phyloP scores from a whole-genome alignment of 2,797 vertebrate genomes.

The Malacoraja senta region DNA sequence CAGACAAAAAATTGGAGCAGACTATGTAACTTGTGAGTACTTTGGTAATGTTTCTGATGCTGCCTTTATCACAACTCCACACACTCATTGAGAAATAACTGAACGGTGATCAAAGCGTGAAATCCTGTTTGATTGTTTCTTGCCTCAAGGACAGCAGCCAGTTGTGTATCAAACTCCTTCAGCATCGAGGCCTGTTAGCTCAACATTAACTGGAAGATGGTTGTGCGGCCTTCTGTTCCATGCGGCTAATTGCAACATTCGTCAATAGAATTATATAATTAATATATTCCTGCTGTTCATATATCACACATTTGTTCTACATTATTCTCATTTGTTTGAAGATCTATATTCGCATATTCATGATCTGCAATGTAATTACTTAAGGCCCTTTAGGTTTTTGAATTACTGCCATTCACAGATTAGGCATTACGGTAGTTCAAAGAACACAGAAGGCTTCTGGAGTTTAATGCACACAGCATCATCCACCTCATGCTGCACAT shows the following conservation, averaged over 20 bases:
- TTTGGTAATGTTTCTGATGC: neutral
- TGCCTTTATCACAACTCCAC: neutral
- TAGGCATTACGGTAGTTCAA: neutral
- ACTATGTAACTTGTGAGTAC: neutral
- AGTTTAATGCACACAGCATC: neutral
- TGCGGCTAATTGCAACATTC: neutral
- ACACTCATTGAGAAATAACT: neutral
- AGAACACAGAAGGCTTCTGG: neutral
- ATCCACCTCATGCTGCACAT: neutral
- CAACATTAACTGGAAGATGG: neutral
- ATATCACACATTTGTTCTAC: neutral
- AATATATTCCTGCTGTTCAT: neutral
- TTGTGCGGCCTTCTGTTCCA: neutral
- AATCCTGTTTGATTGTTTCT: neutral
- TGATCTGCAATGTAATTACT: neutral
- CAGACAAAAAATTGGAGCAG: neutral
- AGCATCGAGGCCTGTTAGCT: neutral
- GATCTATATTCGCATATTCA: neutral
- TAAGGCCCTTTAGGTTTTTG: neutral
- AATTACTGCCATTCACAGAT: neutral
- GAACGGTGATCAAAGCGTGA: neutral
- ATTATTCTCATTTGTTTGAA: neutral
- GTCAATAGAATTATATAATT: neutral
- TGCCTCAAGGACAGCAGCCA: neutral
- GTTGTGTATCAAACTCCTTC: neutral